Evolutionary conservation across 2,888 invertebrate genomes (phyloP), one percentile per base, ranked within the genome.

Genomic region (Neria commutata): DNA sequence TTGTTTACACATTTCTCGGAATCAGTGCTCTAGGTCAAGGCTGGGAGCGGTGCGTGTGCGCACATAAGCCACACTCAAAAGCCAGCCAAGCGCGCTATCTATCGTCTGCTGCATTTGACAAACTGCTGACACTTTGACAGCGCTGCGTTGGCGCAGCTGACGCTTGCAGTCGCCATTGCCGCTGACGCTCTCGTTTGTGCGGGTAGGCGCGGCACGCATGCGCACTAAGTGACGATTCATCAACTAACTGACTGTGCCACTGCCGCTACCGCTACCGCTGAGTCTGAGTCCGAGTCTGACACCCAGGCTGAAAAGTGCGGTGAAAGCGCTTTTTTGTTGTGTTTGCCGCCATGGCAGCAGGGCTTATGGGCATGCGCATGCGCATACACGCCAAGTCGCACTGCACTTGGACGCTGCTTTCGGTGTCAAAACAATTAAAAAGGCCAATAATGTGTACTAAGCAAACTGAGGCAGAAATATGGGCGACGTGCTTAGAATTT

Each of bases 351-450:
- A 11, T 29, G 6, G 29, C 29, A 11, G 29, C 29, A 11, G 29
- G 29, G 6, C 42, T 4, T 4, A 21, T 29, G 17, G 42, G 42
- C 17, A 6, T 8, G 4, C 19, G 17, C 21, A 42, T 19, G 11
- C 29, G 42, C 42, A 42, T 19, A 14, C 42, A 21, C 42, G 6
- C 37, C 29, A 29, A 6, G 17, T 8, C 17, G 14, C 5, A 21
- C 21, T 42, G 42, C 42, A 42, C 42, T 42, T 42, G 37, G 17
- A 19, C 17, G 42, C 14, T 37, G 37, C n/a, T 37, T 3, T 17
- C 42, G 42, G 42, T 42, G 42, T 42, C 42, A 42, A 42, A 42
- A 42, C 21, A 42, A 17, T 42, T 21, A 42, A 42, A 19, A 21
- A 2, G 42, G 17, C 42, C 42, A 42, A 42, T 19, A 42, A 17